Percentiles rank a stretch among this genome's conserved stretches.
Conservation (phyloP, 2,888 invertebrate genomes). For the Cephus sareptanus region DNA sequence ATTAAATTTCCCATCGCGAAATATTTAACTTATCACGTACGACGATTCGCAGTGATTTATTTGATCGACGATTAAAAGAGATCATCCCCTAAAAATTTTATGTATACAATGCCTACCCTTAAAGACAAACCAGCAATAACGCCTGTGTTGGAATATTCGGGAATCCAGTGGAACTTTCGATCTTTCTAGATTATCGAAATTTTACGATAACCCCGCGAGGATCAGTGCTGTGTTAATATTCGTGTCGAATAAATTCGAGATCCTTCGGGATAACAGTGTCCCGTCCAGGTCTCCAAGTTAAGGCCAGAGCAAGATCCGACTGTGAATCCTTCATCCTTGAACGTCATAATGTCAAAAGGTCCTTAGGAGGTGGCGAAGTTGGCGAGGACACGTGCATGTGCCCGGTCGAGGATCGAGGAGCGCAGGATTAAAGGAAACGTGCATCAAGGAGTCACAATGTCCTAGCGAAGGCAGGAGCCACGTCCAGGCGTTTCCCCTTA, state of each 20-base stretch:
- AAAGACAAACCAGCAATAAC: background rate
- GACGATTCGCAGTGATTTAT: background rate
- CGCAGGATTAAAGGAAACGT: constrained; percentile 33
- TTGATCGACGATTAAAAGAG: background rate
- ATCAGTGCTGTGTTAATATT: background rate
- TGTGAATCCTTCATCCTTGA: background rate
- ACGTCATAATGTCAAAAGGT: background rate
- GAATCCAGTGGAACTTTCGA: background rate
- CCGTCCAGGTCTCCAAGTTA: background rate
- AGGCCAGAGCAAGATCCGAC: background rate
- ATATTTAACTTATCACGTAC: background rate
- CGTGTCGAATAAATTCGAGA: background rate
- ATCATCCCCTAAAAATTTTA: background rate
- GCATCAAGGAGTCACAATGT: constrained; percentile 48
- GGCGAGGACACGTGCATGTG: constrained; percentile 40
- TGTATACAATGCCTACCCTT: background rate
- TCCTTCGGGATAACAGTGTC: background rate
- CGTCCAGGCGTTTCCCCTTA: constrained; percentile 49
- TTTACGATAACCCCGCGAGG: background rate
- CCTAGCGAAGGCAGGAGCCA: constrained; percentile 59
- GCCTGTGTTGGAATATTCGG: background rate
- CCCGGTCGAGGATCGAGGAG: constrained; percentile 29
- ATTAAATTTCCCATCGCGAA: background rate
- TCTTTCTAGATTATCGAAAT: background rate
- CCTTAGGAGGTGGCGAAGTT: constrained; percentile 13